These are phyloP conservation scores for Patella caerulea DNA, from an alignment of 2,888 invertebrate species.

Conservation along the genomic window DNA sequence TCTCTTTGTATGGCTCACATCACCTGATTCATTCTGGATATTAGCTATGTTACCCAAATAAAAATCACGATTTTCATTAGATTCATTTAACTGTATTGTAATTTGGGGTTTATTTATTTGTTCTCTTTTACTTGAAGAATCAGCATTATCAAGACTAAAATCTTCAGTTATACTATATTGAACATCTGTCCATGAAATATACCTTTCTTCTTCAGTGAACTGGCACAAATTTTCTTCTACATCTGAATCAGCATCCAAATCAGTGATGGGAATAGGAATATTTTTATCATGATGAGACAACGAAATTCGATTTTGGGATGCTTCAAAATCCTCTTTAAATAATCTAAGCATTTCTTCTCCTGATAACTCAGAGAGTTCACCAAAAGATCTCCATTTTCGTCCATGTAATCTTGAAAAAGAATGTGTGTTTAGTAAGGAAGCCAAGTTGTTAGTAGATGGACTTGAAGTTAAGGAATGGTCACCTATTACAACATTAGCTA, in stretches of 20 bases:
- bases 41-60: neutral
- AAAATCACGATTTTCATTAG: constrained; percentile 1
- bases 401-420: constrained; percentile 23
- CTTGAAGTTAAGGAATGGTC: neutral
- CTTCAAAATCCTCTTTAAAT: constrained; percentile 13
- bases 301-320: neutral
- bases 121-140: neutral
- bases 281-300: neutral
- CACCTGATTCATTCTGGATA: neutral
- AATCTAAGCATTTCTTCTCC: constrained; percentile 8
- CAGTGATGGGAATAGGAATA: neutral
- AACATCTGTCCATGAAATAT: neutral
- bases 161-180: neutral
- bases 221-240: neutral
- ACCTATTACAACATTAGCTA: neutral
- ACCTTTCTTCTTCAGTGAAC: neutral
- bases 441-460: constrained; percentile 3
- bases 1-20: neutral
- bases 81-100: neutral
- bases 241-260: neutral
- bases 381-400: constrained; percentile 29
- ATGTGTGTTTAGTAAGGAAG: neutral
- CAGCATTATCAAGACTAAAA: neutral
- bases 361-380: constrained; percentile 24
- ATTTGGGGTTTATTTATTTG: too few relatives aligned